These are phyloP conservation scores for Branchinecta lindahli DNA, from an alignment of 1,140 invertebrate genomes.

Conservation along the genomic window DNA sequence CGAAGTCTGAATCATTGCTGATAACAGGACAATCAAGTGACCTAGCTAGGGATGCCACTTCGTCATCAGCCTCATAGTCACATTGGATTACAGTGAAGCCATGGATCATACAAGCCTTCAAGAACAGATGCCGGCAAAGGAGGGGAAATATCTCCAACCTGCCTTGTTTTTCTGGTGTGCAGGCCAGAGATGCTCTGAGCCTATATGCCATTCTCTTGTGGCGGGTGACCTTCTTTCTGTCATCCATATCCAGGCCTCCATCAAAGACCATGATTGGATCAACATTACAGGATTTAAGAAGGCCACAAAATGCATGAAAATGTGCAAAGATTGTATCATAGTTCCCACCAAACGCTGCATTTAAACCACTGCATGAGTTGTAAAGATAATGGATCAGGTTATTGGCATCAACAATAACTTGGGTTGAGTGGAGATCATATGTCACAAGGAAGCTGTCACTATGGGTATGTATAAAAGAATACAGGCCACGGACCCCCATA, in stretches of 20 bases:
- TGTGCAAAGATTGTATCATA: constrained; percentile 54
- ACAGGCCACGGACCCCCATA: constrained; percentile 69
- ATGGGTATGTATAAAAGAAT: constrained; percentile 54
- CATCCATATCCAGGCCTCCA: constrained; percentile 50
- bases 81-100: constrained; percentile 48
- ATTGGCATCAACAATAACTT: constrained; percentile 65
- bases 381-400: constrained; percentile 58
- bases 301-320: constrained; percentile 50
- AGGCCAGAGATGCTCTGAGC: constrained; percentile 34
- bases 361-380: constrained; percentile 39
- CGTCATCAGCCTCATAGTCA: constrained; percentile 71
- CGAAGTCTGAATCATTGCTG: constrained; percentile 83
- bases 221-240: constrained; percentile 55
- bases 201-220: constrained; percentile 44
- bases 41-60: constrained; percentile 58
- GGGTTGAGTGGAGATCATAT: constrained; percentile 47
- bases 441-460: constrained; percentile 44
- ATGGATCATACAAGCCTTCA: constrained; percentile 44
- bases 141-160: constrained; percentile 44
- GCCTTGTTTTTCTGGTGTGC: constrained; percentile 18
- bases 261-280: constrained; percentile 63
- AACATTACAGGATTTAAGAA: constrained; percentile 52
- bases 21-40: constrained; percentile 62
- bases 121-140: constrained; percentile 52
- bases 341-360: constrained; percentile 66